Evolutionary conservation across 2,888 invertebrate species (phyloP).

Genomic region (Lithophane socia): DNA sequence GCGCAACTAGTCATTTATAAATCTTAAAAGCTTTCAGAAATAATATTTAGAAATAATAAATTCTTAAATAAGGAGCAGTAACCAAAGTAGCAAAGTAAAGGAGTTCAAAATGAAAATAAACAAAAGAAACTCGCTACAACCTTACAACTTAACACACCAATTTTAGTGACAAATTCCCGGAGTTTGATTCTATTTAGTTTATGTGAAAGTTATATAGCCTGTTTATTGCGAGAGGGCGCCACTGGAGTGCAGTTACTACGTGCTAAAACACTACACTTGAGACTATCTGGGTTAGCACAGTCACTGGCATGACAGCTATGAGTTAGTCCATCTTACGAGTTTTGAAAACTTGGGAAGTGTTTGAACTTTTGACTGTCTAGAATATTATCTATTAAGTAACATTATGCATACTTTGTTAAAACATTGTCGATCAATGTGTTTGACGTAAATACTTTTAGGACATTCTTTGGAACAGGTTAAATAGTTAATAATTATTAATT

Average conservation of each 20-base stretch:
- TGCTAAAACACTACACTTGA: slow-evolving; percentile 58
- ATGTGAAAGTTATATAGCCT: slow-evolving; percentile 63
- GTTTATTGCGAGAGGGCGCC: slow-evolving; percentile 62
- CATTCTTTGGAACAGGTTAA: no score
- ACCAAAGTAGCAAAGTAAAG: background rate
- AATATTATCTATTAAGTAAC: background rate
- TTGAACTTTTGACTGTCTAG: slow-evolving; percentile 2
- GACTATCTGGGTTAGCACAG: slow-evolving; percentile 55
- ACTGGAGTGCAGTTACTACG: slow-evolving; percentile 57
- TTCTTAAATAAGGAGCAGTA: background rate
- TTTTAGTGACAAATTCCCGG: slow-evolving; percentile 55
- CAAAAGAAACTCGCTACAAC: slow-evolving; percentile 19
- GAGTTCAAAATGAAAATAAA: background rate
- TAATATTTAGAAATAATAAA: background rate
- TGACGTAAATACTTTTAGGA: background rate
- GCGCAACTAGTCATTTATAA: no score
- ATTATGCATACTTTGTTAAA: background rate
- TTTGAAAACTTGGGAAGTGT: slow-evolving; percentile 1
- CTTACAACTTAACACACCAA: slow-evolving; percentile 33
- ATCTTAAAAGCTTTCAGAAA: background rate
- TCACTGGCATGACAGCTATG: slow-evolving; percentile 7
- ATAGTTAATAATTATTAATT: no score
- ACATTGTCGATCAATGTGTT: no score
- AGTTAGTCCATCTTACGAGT: background rate
- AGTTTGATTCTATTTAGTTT: slow-evolving; percentile 68